Percentiles rank a stretch among this genome's conserved stretches.
Evolutionary conservation across 2,888 invertebrate species (phyloP).

Genomic region (Chloromyia formosa): DNA sequence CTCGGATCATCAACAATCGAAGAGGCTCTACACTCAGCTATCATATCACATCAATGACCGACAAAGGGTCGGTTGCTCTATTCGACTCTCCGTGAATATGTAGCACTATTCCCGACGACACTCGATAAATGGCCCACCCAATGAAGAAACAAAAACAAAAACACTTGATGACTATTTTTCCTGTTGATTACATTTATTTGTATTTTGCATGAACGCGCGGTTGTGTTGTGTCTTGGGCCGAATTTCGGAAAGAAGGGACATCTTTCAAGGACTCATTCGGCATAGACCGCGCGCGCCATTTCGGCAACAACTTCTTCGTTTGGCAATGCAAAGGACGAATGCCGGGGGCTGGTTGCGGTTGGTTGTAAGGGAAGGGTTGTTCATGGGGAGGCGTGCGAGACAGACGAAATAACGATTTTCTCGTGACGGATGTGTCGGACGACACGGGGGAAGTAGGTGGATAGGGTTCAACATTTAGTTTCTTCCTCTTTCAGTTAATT

Average conservation of each 20-base stretch:
- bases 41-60: conserved; percentile 1
- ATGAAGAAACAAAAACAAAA: neutral
- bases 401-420: conserved; percentile 1
- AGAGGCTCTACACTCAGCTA: neutral
- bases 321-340: no score
- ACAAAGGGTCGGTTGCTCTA: conserved; percentile 16
- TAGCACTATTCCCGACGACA: conserved; percentile 28
- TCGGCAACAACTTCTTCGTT: neutral
- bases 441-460: neutral
- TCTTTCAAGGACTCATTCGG: neutral
- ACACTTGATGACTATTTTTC: conserved; percentile 44
- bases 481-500: conserved; percentile 11
- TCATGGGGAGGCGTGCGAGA: neutral
- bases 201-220: conserved; percentile 32
- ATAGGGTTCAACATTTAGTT: conserved; percentile 3
- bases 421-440: no score
- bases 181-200: conserved; percentile 43
- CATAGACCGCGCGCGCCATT: neutral
- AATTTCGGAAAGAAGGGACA: neutral
- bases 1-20: conserved; percentile 4
- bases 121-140: conserved; percentile 38
- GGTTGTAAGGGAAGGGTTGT: neutral
- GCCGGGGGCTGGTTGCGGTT: neutral
- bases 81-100: no score
- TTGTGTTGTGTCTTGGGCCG: neutral